Conservation (phyloP, 1,140 invertebrate species). For the Drosophila santomea region DNA sequence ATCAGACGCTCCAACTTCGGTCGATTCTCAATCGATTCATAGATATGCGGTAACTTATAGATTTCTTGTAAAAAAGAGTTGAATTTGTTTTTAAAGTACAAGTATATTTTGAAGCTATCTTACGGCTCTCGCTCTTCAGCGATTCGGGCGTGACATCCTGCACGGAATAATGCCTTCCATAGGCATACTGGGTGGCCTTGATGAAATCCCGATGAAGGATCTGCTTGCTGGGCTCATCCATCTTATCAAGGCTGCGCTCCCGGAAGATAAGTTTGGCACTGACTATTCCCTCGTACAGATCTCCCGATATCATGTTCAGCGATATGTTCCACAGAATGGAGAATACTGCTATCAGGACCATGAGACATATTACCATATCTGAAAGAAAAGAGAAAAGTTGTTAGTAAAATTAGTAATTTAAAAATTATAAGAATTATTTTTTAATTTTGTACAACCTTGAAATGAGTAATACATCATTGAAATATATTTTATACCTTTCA, state of each 20-base stretch:
- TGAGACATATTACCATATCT: slow-evolving; percentile 75
- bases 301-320: slow-evolving; percentile 70
- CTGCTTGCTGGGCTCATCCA: slow-evolving; percentile 61
- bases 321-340: slow-evolving; percentile 76
- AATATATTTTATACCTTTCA: no score
- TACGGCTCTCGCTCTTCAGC: slow-evolving; percentile 57
- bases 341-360: slow-evolving; percentile 71
- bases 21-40: slow-evolving; percentile 52
- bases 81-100: no score
- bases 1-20: slow-evolving; percentile 49
- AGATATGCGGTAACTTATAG: slow-evolving; percentile 61
- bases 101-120: neutral
- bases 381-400: neutral
- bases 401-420: neutral
- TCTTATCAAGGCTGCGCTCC: slow-evolving; percentile 58
- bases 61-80: slow-evolving; percentile 10
- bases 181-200: slow-evolving; percentile 28
- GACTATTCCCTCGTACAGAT: slow-evolving; percentile 73
- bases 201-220: slow-evolving; percentile 60
- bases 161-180: slow-evolving; percentile 31
- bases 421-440: neutral
- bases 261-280: slow-evolving; percentile 78
- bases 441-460: neutral
- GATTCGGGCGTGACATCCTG: slow-evolving; percentile 33
- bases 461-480: neutral